Percentiles rank a stretch among this genome's conserved stretches.
phyloP scores from a whole-genome alignment of 2,113 vertebrate species.

The Corvus moneduloides region DNA sequence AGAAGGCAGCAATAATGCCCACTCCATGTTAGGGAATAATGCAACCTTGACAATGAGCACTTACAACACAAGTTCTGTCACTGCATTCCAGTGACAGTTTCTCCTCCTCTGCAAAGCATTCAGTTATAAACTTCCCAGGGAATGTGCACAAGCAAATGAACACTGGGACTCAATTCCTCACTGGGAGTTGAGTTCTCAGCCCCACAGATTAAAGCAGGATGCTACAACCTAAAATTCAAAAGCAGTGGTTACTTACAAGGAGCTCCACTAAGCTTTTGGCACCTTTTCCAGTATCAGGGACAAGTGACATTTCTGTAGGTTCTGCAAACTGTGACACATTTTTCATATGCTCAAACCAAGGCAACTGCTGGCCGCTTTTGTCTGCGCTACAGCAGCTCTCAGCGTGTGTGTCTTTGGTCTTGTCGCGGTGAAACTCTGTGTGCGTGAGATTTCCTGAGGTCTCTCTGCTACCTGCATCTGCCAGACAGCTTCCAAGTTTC shows the following conservation, averaged over 20 bases:
- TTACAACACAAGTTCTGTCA: neutral
- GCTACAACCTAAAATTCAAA: neutral
- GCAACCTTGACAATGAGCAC: neutral
- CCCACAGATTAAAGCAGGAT: neutral
- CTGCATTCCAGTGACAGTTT: neutral
- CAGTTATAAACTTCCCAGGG: neutral
- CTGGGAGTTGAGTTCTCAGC: neutral
- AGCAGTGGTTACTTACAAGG: slow-evolving; percentile 80
- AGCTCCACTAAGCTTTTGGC: slow-evolving; percentile 90
- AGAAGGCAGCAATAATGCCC: neutral
- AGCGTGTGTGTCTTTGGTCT: slow-evolving; percentile 85
- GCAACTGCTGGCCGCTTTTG: slow-evolving; percentile 79
- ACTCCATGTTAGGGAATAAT: neutral
- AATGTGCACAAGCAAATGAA: neutral
- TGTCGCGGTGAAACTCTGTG: slow-evolving; percentile 77
- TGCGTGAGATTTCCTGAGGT: slow-evolving; percentile 71
- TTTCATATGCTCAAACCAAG: slow-evolving; percentile 82
- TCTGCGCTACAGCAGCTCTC: slow-evolving; percentile 79
- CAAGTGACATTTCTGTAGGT: slow-evolving; percentile 70
- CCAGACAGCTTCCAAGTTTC: slow-evolving; percentile 75
- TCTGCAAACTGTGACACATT: slow-evolving; percentile 71
- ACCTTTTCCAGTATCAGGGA: slow-evolving; percentile 74
- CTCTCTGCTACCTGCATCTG: slow-evolving; percentile 74
- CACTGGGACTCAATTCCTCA: neutral
- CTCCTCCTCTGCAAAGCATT: neutral